phyloP scores from a whole-genome alignment of 2,797 vertebrate species.

The Myotis daubentonii region DNA sequence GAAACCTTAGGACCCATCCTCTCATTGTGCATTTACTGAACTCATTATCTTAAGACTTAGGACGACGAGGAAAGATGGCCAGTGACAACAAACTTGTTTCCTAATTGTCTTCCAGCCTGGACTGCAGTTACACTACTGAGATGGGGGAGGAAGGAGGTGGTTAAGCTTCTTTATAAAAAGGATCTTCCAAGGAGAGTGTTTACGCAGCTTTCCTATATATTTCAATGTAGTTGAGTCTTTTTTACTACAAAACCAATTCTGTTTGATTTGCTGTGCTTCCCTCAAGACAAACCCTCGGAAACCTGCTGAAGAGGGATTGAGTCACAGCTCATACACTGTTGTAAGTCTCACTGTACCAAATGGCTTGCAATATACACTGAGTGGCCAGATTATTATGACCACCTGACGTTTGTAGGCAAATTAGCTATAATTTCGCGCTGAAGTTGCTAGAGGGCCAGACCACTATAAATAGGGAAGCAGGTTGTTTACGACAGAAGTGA shows the following conservation, averaged over 20 bases:
- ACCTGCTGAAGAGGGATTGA: not conserved
- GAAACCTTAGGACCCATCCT: not conserved
- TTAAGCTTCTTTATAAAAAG: not conserved
- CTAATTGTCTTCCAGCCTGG: not conserved
- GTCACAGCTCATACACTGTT: not conserved
- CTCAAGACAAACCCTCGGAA: not conserved
- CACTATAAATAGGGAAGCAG: too few relatives aligned
- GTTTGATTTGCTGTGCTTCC: not conserved
- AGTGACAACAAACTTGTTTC: not conserved
- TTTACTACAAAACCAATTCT: not conserved
- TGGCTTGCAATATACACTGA: not conserved
- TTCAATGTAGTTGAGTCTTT: conserved; percentile 1
- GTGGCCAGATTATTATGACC: too few relatives aligned
- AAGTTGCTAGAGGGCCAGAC: too few relatives aligned
- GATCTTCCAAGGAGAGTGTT: not conserved
- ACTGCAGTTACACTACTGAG: not conserved
- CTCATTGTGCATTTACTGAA: not conserved
- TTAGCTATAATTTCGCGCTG: too few relatives aligned
- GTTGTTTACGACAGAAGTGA: too few relatives aligned
- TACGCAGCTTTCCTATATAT: not conserved
- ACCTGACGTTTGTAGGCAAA: too few relatives aligned
- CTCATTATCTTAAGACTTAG: not conserved
- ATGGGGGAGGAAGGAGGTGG: not conserved
- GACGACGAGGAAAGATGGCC: not conserved
- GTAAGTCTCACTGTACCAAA: not conserved